phyloP scores from a whole-genome alignment of 2,113 vertebrate species.

The Ceratotherium simum region DNA sequence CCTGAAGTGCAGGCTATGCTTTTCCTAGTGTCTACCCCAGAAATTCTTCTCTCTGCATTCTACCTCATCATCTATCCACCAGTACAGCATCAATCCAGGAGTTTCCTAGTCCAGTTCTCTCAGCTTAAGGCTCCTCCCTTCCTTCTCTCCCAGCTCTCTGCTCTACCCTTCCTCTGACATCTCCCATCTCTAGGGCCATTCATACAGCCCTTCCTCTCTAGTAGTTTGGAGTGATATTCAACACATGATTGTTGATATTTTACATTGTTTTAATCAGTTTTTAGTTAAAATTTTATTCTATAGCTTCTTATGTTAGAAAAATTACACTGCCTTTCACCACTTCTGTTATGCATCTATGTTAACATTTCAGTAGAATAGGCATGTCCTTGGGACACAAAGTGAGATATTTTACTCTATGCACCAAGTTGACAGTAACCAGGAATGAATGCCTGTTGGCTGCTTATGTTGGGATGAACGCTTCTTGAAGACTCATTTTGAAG shows the following conservation, averaged over 20 bases:
- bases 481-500: background rate
- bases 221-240: too few species aligned
- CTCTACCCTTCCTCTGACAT: background rate
- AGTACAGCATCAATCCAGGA: background rate
- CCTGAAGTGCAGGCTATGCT: background rate
- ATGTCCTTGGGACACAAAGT: background rate
- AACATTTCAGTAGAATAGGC: background rate
- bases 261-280: too few species aligned
- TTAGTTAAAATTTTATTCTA: background rate
- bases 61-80: background rate
- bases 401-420: background rate
- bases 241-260: too few species aligned
- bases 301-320: background rate
- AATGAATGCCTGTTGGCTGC: background rate
- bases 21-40: background rate
- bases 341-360: background rate
- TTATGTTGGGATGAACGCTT: background rate
- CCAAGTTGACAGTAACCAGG: too few species aligned
- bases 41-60: background rate
- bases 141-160: background rate
- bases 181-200: background rate
- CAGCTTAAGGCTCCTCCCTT: background rate
- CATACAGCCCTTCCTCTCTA: background rate
- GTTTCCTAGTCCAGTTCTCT: too few species aligned
- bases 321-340: background rate